Conservation (phyloP, 2,113 vertebrate genomes). For the Thamnophis sirtalis region DNA sequence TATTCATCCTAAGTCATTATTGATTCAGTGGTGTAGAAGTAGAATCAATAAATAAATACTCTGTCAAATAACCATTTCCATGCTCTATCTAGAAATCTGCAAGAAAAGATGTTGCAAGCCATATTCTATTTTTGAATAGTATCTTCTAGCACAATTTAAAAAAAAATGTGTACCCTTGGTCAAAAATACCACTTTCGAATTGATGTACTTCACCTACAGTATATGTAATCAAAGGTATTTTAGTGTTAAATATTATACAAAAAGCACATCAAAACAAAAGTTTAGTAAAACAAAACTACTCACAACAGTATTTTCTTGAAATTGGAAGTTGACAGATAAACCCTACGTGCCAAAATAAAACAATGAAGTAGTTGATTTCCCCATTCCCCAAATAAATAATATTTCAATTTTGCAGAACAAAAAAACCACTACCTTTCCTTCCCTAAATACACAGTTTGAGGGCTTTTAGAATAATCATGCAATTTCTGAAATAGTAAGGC, state of each 20-base stretch:
- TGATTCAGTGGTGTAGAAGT: neutral
- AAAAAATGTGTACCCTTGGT: neutral
- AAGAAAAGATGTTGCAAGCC: neutral
- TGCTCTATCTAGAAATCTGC: neutral
- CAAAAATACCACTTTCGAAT: neutral
- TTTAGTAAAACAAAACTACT: neutral
- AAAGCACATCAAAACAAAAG: neutral
- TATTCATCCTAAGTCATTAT: neutral
- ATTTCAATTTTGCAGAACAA: neutral
- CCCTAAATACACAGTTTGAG: conserved; percentile 43
- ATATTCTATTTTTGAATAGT: neutral
- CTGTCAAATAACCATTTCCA: neutral
- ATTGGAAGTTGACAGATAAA: neutral
- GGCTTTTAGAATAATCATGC: conserved; percentile 42
- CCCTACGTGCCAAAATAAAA: conserved; percentile 26
- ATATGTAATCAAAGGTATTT: neutral
- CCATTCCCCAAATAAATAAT: conserved; percentile 22
- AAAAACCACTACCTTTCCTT: neutral
- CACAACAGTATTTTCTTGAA: neutral
- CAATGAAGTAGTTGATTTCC: neutral
- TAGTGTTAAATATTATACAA: neutral
- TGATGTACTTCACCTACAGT: neutral
- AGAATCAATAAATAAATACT: neutral
- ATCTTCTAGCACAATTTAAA: neutral
- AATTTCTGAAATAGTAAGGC: conserved; percentile 40